Evolutionary conservation across 1,140 invertebrate species (phyloP), one percentile per base, ranked within the genome.

Genomic region (Eriocheir sinensis): DNA sequence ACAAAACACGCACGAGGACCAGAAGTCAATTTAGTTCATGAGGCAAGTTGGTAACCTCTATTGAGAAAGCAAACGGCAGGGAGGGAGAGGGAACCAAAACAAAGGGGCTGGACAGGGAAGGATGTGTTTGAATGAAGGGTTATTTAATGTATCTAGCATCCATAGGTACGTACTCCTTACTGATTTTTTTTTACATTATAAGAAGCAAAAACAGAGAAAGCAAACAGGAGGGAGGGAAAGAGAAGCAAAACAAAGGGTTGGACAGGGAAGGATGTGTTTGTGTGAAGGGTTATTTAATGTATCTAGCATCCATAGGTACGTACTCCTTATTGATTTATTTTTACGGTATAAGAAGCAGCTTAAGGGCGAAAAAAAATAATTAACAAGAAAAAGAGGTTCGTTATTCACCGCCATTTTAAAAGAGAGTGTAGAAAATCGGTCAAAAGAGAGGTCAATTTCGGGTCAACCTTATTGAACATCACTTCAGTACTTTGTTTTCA

Each of bases 181-280:
- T 15, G 60, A n/a, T 15, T 72, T 15, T 15, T 72, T 72, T 15
- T 15, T 72, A n/a, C 12, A n/a, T 15, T 15, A n/a, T 15, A 15
- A 72, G 60, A n/a, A 72, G n/a, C n/a, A 72, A 72, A 15, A n/a
- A n/a, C n/a, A 72, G 60, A 72, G 60, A 72, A 72, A n/a, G 60
- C 12, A n/a, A 72, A 72, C n/a, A n/a, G 60, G 60, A 72, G 60
- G 60, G n/a, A 72, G 60, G 60, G 60, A 72, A n/a, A n/a, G 60
- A n/a, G 60, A 15, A 72, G 60, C 12, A 72, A 72, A n/a, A 72
- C 12, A n/a, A n/a, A n/a, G n/a, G 60, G n/a, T 15, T 15, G n/a
- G 60, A 72, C 12, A 72, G 60, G n/a, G 60, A 72, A n/a, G 12
- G n/a, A 72, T 72, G 12, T 15, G n/a, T 15, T 15, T 15, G 60